Base-by-base conservation (phyloP, 2,797 vertebrate species). In the Choloepus didactylus region DNA sequence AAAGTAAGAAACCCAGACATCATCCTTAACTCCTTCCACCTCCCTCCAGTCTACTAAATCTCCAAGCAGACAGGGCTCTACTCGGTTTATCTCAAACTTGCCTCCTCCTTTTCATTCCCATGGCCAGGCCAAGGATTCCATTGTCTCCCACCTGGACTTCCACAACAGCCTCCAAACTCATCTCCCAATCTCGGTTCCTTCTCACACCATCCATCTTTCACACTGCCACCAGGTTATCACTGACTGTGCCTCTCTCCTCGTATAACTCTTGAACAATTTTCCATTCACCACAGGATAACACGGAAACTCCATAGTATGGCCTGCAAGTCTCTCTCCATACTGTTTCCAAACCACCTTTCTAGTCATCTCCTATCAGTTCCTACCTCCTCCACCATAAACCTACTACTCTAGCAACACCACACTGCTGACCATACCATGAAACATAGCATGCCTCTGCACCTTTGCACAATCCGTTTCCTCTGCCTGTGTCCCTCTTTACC, bases 151-250 rank as follows among this genome's bases (percentile, higher is more conserved):
- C 59, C 56, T 44, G n/a, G 21, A n/a, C n/a, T 72, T 49, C n/a
- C 4, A 35, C 3, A 80, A 77, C 3, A 76, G 49, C 62, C 29
- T 46, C 64, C 19, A 44, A 12, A 46, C 27, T 38, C 76, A 51
- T 21, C 87, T 84, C n/a, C 38, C 85, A 69, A 46, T 72, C 7
- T 9, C 77, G 56, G 21, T 46, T 27, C 82, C 83, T 73, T 80
- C 35, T 64, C 80, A 41, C 19, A 16, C 51, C 54, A 76, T 14
- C 54, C 46, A 25, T 18, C 54, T 25, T 56, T 38, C 25, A 73
- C 23, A 29, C 41, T 73, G 23, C 59, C 15, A 51, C 51, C 35
- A 60, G 76, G 44, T 35, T 59, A 18, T 4, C 56, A 31, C 56
- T 19, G n/a, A 51, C 21, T 6, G 31, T 4, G 12, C 29, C 60